These are phyloP conservation scores for Lycophotia porphyrea DNA, from an alignment of 2,888 invertebrate species.

Conservation along the genomic window DNA sequence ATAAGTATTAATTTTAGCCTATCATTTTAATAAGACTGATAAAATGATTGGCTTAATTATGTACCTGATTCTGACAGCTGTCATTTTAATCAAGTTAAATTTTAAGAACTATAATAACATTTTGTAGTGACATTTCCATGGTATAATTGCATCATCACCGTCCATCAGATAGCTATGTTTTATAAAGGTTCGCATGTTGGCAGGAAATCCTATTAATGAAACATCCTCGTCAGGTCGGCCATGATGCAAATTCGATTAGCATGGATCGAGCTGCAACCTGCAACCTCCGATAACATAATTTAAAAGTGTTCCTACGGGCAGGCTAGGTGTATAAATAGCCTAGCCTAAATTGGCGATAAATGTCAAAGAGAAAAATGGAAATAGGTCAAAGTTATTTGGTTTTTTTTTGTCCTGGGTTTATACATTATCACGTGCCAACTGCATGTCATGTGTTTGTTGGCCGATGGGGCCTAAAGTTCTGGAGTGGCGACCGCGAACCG, in stretches of 20 bases:
- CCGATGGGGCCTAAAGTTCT: no score
- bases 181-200: constrained; percentile 6
- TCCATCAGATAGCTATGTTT: not conserved
- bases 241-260: constrained; percentile 55
- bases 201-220: constrained; percentile 54
- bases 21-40: no score
- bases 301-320: constrained; percentile 22
- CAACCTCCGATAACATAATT: constrained; percentile 31
- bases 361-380: constrained; percentile 16
- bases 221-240: constrained; percentile 44
- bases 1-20: no score
- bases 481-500: no score
- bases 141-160: not conserved
- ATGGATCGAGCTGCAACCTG: constrained; percentile 48
- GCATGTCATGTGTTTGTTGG: no score
- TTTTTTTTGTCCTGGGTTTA: not conserved
- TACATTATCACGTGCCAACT: no score
- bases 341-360: constrained; percentile 9
- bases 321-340: not conserved
- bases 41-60: no score
- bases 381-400: not conserved
- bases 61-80: no score
- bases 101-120: not conserved
- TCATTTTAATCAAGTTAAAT: not conserved
- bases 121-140: not conserved